phyloP scores from a whole-genome alignment of 2,113 vertebrate genomes.

The Aix galericulata region DNA sequence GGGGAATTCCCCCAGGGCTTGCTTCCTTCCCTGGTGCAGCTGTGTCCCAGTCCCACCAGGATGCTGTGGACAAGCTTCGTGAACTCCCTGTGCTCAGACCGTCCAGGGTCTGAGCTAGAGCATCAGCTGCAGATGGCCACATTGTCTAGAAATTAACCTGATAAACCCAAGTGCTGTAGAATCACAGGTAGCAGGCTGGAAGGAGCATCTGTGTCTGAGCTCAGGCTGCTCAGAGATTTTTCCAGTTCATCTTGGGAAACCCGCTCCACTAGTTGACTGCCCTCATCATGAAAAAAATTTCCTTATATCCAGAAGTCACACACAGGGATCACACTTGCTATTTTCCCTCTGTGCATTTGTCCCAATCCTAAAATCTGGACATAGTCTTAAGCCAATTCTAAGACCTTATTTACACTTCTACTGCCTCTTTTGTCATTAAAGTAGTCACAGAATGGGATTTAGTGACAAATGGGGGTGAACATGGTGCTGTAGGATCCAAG shows the following conservation, averaged over 20 bases:
- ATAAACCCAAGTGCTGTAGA: not conserved
- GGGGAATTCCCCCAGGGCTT: not conserved
- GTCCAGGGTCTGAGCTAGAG: accelerated
- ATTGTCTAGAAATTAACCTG: not conserved
- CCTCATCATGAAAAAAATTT: not conserved
- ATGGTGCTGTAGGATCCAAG: not conserved
- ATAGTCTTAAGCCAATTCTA: not conserved
- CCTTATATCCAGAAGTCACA: not conserved
- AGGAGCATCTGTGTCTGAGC: not conserved
- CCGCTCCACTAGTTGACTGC: accelerated
- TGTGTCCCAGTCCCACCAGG: not conserved
- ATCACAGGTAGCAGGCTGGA: not conserved
- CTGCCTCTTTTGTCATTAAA: not conserved
- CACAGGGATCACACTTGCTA: not conserved
- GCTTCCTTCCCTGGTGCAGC: not conserved
- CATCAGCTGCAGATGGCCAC: not conserved
- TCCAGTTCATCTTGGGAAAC: not conserved
- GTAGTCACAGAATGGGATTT: not conserved
- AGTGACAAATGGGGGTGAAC: not conserved
- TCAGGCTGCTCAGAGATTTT: not conserved
- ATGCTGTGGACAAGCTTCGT: not conserved
- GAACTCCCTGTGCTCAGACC: not conserved
- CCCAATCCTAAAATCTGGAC: not conserved
- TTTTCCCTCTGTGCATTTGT: not conserved
- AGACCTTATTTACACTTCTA: not conserved